Percentiles rank a stretch among this genome's conserved stretches.
Conservation (phyloP, 2,888 invertebrate genomes). For the Hydrotaea diabolus region DNA sequence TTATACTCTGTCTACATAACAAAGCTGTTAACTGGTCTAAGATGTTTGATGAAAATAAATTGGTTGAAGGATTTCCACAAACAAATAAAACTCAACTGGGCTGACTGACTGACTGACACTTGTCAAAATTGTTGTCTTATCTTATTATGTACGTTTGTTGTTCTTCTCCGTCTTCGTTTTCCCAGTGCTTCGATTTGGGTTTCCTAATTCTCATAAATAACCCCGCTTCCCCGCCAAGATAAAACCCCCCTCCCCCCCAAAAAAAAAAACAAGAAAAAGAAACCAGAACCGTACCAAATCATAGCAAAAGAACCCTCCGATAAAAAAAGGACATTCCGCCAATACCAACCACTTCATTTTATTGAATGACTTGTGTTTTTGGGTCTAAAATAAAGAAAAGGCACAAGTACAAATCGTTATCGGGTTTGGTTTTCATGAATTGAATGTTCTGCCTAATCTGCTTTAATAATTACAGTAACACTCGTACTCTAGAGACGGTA, state of each 20-base stretch:
- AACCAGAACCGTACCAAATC: neutral
- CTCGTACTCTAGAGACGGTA: no score
- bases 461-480: no score
- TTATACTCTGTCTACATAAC: neutral
- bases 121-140: slow-evolving; percentile 64
- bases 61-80: slow-evolving; percentile 57
- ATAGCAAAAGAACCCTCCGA: neutral
- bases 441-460: neutral
- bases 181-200: neutral
- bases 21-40: slow-evolving; percentile 48
- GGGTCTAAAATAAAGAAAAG: neutral
- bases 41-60: slow-evolving; percentile 52
- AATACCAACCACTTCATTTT: neutral
- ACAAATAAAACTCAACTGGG: slow-evolving; percentile 61
- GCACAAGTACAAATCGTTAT: neutral
- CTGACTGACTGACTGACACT: slow-evolving; percentile 51
- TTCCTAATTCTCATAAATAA: slow-evolving; percentile 32
- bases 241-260: neutral
- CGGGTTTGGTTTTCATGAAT: neutral
- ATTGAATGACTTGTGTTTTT: neutral
- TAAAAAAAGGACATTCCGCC: neutral
- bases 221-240: neutral
- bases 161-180: neutral
- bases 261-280: neutral
- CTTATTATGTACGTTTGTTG: neutral